Base-by-base conservation (phyloP, 1,140 invertebrate species). In the Camponotus pennsylvanicus region DNA sequence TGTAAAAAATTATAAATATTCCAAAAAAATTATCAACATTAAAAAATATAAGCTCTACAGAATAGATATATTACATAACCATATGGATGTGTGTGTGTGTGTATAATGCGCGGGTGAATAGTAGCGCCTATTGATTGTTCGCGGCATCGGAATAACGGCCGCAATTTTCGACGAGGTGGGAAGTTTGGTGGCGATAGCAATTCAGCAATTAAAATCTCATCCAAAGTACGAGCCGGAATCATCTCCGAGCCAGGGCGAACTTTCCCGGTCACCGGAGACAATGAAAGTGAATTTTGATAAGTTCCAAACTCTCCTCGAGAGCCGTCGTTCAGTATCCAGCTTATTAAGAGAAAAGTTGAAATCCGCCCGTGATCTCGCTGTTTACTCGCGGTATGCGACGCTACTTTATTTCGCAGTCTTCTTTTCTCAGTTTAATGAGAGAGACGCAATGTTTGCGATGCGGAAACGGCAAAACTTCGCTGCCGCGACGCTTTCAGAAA, bases 251-350 rank as follows among this genome's bases (percentile, higher is more conserved):
- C 32, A 27, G 27, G 79, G 18, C 18, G 27, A 83, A 83, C 69
- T 80, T 80, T 57, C 45, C 69, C 55, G 69, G 79, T 83, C 69
- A 83, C 79, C 57, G 69, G 79, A 73, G 55, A 83, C 79, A 83
- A 83, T 75, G 69, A 75, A 75, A 83, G 79, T 42, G 79, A 75
- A 83, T 83, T 83, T 83, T 83, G 79, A 83, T 75, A 83, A 83
- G 69, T 83, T 83, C 27, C 55, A 61, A 83, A 75, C 67, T 75
- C 27, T 63, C n/a, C 40, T 13, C 40, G 27, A 42, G 34, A 55
- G 57, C 52, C 27, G 27, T 73, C 79, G 55, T 75, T 73, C 69
- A 32, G 55, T 34, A 61, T 11, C 79, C 18, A 49, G 57, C 40
- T 83, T 83, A 83, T 83, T 83, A 83, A 83, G 40, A 75, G 55